Conservation (phyloP, 2,888 invertebrate genomes). For the Dysmachus trigonus region DNA sequence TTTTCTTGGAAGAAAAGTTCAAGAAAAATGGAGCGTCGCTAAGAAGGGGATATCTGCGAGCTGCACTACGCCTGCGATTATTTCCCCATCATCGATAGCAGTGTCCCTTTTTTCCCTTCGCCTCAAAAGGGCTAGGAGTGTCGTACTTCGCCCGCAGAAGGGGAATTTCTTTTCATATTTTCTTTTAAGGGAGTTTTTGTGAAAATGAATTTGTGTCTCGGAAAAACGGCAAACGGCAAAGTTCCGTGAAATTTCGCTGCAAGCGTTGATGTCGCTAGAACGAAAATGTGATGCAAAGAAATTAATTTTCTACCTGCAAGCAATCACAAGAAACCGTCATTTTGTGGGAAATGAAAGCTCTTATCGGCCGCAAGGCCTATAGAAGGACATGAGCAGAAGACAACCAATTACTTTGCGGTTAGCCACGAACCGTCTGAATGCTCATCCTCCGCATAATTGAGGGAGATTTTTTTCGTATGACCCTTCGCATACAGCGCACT, state of each 20-base stretch:
- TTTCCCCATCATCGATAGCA: background rate
- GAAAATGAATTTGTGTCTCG: constrained; percentile 47
- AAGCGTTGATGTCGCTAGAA: constrained; percentile 44
- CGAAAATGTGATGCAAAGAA: background rate
- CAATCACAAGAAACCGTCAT: background rate
- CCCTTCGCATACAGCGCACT: constrained; percentile 23
- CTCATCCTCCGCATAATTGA: constrained; percentile 1
- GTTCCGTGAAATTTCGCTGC: constrained; percentile 31
- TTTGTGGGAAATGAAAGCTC: background rate
- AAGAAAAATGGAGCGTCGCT: constrained; percentile 37
- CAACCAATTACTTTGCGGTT: constrained; percentile 65
- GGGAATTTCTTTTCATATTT: constrained; percentile 43
- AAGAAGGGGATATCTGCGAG: constrained; percentile 24
- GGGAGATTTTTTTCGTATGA: constrained; percentile 18
- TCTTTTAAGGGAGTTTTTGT: constrained; percentile 43
- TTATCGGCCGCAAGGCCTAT: background rate
- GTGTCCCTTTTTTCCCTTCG: background rate
- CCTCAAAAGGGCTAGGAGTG: background rate
- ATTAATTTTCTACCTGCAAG: background rate
- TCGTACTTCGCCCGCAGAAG: background rate
- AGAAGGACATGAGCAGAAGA: constrained; percentile 54
- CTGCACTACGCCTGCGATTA: constrained; percentile 12
- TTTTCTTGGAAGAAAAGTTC: constrained; percentile 51
- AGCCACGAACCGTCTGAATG: constrained; percentile 58
- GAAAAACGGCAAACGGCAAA: constrained; percentile 38